Percentiles rank a stretch among this genome's conserved stretches.
Evolutionary conservation across 2,113 vertebrate genomes (phyloP).

Genomic region (Paramormyrops kingsleyae): DNA sequence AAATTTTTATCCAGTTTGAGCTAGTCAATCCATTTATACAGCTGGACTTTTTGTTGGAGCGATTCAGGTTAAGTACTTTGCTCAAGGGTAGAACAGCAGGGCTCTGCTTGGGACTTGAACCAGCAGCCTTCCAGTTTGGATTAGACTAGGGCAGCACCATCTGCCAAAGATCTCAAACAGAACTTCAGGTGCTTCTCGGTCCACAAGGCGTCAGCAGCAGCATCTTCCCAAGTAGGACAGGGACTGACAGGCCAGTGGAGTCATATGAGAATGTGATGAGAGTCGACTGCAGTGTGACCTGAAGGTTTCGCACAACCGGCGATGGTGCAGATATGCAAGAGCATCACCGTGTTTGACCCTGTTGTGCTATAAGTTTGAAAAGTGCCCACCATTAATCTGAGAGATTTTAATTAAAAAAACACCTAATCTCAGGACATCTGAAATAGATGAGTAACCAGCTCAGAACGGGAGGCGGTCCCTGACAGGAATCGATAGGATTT

Average conservation of each 20-base stretch:
- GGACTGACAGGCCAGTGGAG: background rate
- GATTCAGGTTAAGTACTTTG: background rate
- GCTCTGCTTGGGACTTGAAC: background rate
- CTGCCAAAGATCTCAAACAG: background rate
- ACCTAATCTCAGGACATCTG: slow-evolving; percentile 57
- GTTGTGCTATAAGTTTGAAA: background rate
- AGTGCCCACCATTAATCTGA: background rate
- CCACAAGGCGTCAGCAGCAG: background rate
- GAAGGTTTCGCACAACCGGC: background rate
- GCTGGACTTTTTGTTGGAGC: background rate
- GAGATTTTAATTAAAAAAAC: background rate
- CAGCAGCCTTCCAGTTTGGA: background rate
- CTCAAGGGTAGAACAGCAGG: background rate
- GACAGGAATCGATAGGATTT: slow-evolving; percentile 71
- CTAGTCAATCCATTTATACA: background rate
- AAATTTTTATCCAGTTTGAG: background rate
- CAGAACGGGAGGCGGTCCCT: slow-evolving; percentile 65
- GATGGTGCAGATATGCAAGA: background rate
- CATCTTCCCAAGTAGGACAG: background rate
- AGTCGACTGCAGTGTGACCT: background rate
- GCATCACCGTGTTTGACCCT: background rate
- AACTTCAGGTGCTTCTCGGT: background rate
- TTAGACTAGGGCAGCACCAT: background rate
- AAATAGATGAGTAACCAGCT: slow-evolving; percentile 78
- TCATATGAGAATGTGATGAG: background rate